phyloP scores from a whole-genome alignment of 2,113 vertebrate species.

The Corythaixoides concolor region DNA sequence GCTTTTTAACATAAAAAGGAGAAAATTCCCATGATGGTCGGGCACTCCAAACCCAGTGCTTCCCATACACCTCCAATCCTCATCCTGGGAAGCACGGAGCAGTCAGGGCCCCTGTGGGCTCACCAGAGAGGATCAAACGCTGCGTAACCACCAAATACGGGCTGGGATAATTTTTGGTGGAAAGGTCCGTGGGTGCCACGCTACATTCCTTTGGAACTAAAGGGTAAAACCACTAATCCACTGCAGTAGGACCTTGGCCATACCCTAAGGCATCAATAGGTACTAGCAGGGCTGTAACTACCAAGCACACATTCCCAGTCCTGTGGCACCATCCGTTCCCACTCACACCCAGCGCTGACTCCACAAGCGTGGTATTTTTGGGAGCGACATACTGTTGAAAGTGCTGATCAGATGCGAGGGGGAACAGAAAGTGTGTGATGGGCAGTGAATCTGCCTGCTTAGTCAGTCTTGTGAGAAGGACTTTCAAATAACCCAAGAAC shows the following conservation, averaged over 20 bases:
- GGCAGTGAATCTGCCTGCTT: background rate
- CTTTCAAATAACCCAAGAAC: background rate
- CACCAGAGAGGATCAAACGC: background rate
- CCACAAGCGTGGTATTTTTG: background rate
- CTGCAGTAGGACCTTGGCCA: background rate
- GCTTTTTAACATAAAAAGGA: background rate
- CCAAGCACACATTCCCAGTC: background rate
- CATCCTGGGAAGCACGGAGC: background rate
- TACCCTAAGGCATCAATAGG: background rate
- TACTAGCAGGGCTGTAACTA: background rate
- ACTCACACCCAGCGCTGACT: background rate
- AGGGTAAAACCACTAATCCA: background rate
- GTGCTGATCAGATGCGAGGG: background rate
- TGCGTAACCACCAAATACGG: accelerated
- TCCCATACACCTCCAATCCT: background rate
- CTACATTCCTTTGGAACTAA: background rate
- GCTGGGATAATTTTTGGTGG: background rate
- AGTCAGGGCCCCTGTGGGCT: too few relatives aligned
- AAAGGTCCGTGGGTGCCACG: accelerated
- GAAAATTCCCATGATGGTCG: background rate
- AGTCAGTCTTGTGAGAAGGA: background rate
- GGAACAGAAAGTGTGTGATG: background rate
- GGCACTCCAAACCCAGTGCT: background rate
- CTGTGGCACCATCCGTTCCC: background rate
- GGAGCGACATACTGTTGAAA: background rate